Evolutionary conservation across 2,797 vertebrate genomes (phyloP).

Genomic region (Rhinatrema bivittatum): DNA sequence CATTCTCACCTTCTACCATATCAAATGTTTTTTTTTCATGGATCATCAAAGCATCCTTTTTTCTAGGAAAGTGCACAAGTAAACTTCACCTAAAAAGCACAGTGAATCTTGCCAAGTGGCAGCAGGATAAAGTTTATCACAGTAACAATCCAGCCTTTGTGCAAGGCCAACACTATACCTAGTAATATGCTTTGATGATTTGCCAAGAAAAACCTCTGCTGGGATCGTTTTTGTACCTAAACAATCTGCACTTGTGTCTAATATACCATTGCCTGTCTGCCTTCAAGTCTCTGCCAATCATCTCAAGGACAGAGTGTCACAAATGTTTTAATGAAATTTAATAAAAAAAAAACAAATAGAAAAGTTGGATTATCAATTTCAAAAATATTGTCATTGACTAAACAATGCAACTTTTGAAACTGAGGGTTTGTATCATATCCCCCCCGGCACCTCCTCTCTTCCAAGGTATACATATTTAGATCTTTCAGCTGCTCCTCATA

Average conservation of each 20-base stretch:
- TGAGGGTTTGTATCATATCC: too few relatives aligned
- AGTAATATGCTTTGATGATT: slow-evolving; percentile 73
- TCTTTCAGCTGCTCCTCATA: too few relatives aligned
- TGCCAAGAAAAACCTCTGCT: slow-evolving; percentile 80
- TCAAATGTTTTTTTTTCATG: slow-evolving; percentile 51
- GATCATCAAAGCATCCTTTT: slow-evolving; percentile 43
- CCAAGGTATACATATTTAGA: too few relatives aligned
- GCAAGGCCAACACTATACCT: slow-evolving; percentile 65
- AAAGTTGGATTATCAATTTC: too few relatives aligned
- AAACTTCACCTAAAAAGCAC: slow-evolving; percentile 52
- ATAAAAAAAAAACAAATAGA: too few relatives aligned
- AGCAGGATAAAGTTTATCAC: slow-evolving; percentile 62
- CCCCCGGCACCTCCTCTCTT: too few relatives aligned
- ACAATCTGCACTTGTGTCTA: slow-evolving; percentile 78
- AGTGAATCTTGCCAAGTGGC: slow-evolving; percentile 53
- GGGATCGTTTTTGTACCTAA: slow-evolving; percentile 78
- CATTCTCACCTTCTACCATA: slow-evolving; percentile 28
- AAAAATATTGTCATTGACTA: too few relatives aligned
- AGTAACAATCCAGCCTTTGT: slow-evolving; percentile 80
- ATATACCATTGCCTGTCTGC: slow-evolving; percentile 71
- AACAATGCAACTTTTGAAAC: slow-evolving; percentile 16
- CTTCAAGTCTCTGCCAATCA: slow-evolving; percentile 73
- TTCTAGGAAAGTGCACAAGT: slow-evolving; percentile 51
- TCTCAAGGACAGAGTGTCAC: slow-evolving; percentile 34
- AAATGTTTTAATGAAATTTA: slow-evolving; percentile 56